Evolutionary conservation across 2,113 vertebrate genomes (phyloP).

Genomic region (Actenoides hombroni): DNA sequence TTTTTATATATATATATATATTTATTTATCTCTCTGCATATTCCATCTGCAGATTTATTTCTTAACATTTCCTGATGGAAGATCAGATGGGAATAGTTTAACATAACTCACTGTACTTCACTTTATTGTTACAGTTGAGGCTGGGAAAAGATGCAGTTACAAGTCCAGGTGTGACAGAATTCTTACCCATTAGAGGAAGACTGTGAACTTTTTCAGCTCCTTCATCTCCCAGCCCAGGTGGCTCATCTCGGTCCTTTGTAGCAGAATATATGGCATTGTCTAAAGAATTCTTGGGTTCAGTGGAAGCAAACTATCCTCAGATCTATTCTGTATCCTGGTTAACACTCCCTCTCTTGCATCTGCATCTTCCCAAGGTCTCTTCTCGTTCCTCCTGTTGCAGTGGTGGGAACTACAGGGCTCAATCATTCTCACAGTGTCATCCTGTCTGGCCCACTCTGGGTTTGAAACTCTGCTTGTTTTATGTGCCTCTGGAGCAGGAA

Average conservation of each 20-base stretch:
- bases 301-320: background rate
- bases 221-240: background rate
- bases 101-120: background rate
- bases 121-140: background rate
- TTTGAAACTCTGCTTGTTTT: conserved; percentile 58
- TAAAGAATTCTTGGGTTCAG: background rate
- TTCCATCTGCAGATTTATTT: background rate
- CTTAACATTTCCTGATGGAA: background rate
- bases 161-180: background rate
- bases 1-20: no score
- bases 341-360: background rate
- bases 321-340: background rate
- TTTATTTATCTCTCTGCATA: no score
- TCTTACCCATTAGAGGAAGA: background rate
- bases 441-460: conserved; percentile 45
- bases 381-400: background rate
- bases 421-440: conserved; percentile 69
- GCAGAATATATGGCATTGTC: background rate
- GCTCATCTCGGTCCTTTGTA: background rate
- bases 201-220: background rate
- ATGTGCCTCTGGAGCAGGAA: conserved; percentile 64
- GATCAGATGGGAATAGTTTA: background rate
- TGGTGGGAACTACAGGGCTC: conserved; percentile 50
- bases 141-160: background rate
- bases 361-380: conserved; percentile 17